Evolutionary conservation across 2,888 invertebrate species (phyloP).

Genomic region (Ceramica pisi): DNA sequence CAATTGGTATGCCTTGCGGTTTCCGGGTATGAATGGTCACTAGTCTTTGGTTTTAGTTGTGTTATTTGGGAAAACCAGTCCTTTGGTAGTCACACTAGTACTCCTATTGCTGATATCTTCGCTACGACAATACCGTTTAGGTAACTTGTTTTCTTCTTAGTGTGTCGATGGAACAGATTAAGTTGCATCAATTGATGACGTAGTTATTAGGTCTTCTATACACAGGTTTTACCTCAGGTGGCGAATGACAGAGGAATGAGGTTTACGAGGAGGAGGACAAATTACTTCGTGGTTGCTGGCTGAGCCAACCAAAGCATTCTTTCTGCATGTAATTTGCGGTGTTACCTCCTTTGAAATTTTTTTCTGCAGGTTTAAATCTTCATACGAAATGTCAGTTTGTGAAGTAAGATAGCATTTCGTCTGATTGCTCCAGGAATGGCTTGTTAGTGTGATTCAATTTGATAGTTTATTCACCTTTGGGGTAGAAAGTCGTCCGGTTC

Average conservation of each 20-base stretch:
- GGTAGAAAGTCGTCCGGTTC: constrained; percentile 88
- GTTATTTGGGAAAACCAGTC: neutral
- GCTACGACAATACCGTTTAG: too few species aligned
- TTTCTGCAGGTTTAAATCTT: too few species aligned
- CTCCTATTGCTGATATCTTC: too few species aligned
- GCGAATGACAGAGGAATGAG: neutral
- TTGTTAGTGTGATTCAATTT: neutral
- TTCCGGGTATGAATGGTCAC: neutral
- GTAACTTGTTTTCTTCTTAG: too few species aligned
- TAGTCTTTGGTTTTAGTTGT: neutral
- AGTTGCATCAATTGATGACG: too few species aligned
- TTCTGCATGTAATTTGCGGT: neutral
- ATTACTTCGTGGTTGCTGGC: neutral
- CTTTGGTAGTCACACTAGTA: neutral
- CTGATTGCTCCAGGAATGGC: neutral
- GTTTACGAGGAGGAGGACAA: neutral
- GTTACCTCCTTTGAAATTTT: too few species aligned
- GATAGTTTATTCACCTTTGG: constrained; percentile 77
- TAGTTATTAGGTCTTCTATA: neutral
- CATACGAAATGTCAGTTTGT: too few species aligned
- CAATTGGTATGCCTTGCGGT: neutral
- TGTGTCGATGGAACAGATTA: too few species aligned
- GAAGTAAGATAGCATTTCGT: neutral
- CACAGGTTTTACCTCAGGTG: neutral
- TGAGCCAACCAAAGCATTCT: neutral